phyloP scores from a whole-genome alignment of 2,113 vertebrate genomes.

The Neoarius graeffei region DNA sequence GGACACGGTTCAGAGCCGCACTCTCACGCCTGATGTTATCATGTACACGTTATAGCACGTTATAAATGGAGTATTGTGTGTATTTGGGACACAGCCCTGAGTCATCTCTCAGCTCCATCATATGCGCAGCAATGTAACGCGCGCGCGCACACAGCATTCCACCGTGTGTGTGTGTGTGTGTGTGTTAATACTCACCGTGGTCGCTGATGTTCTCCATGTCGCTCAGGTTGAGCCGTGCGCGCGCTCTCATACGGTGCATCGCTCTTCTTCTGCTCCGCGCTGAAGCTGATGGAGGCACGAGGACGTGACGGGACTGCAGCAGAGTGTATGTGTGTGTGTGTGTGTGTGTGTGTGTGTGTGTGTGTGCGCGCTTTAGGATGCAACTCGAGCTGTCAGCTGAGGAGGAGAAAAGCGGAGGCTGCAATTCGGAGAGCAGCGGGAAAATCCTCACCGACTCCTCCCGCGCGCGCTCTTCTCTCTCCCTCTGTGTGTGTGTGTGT shows the following conservation, averaged over 20 bases:
- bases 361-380: constrained; percentile 80
- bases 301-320: constrained; percentile 93
- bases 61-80: background rate
- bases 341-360: constrained; percentile 8
- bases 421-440: constrained; percentile 75
- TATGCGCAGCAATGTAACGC: constrained; percentile 2
- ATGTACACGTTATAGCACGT: background rate
- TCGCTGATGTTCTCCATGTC: constrained; percentile 73
- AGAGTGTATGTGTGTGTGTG: constrained; percentile 18
- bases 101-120: background rate
- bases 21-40: background rate
- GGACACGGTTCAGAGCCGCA: background rate
- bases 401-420: constrained; percentile 66
- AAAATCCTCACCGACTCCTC: constrained; percentile 46
- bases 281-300: constrained; percentile 72
- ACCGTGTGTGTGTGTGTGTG: background rate
- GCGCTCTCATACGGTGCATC: constrained; percentile 56
- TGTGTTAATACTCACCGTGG: constrained; percentile 15
- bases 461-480: background rate
- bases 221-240: constrained; percentile 68
- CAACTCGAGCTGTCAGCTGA: constrained; percentile 78
- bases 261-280: constrained; percentile 65
- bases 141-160: background rate
- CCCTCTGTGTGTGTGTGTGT: background rate
- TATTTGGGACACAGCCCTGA: constrained; percentile 22